Evolutionary conservation across 2,797 vertebrate species (phyloP), one percentile per base, ranked within the genome.

Genomic region (Dipus sagitta): DNA sequence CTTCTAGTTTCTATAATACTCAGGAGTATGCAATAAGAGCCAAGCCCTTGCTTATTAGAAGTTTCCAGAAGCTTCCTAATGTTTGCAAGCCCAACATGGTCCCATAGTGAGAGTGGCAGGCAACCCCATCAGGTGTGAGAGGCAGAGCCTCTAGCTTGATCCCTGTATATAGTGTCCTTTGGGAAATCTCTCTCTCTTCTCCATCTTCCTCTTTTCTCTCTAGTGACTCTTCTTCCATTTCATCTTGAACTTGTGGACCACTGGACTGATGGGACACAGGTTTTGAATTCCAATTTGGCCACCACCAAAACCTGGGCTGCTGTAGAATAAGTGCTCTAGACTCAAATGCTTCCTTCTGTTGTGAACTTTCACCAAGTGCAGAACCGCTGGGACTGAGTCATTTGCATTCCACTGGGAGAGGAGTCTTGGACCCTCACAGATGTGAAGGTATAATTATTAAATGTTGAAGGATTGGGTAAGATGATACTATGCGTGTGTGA

Each of bases 371-470:
- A 34, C 78, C n/a, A 77, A 95, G 52, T 24, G 42, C 38, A 88
- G 62, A 94, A 88, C 80, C 71, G 14, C 86, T 82, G 38, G 6
- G 5, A 13, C 28, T 28, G 26, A 70, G 34, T 38, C 20, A 87
- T 91, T 84, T 81, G 65, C 34, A 9, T 94, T 87, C 78, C 67
- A 18, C 8, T 74, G 65, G 28, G 20, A 68, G 52, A 26, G 24
- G 52, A 94, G 21, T 34, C 60, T 65, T 64, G 23, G 21, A 20
- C 12, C 68, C 86, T 89, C 42, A 70, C 62, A 92, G 47, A 42
- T 67, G 78, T 0, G 10, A 84, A 92, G 34, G 28, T 68, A 75
- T 2, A 0, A 75, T 86, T 94, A 88, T 84, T 86, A 93, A 96
- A 89, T 70, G 15, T 32, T 83, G 67, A 90, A 5, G 38, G 82